Evolutionary conservation across 2,888 invertebrate species (phyloP).

Genomic region (Pterostichus madidus): DNA sequence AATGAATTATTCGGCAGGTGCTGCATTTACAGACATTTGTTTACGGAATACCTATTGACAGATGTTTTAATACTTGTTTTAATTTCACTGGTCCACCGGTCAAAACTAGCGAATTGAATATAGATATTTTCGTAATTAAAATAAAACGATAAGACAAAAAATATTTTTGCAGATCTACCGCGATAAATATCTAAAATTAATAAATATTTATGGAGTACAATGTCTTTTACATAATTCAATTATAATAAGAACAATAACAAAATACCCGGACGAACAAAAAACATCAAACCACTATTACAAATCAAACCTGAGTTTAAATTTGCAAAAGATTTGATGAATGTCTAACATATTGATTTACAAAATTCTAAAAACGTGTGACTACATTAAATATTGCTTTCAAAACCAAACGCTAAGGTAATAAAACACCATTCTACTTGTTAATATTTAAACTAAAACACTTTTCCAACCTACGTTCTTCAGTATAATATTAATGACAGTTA

Average conservation of each 20-base stretch:
- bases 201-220: not conserved
- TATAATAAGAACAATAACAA: not conserved
- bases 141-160: too few relatives aligned
- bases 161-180: too few relatives aligned
- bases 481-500: conserved; percentile 51
- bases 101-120: too few relatives aligned
- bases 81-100: too few relatives aligned
- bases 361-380: conserved; percentile 39
- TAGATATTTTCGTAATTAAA: too few relatives aligned
- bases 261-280: conserved; percentile 26
- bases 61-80: too few relatives aligned
- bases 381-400: conserved; percentile 53
- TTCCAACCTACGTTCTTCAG: conserved; percentile 53
- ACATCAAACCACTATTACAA: conserved; percentile 19
- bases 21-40: too few relatives aligned
- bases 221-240: not conserved
- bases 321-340: conserved; percentile 11
- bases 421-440: conserved; percentile 59
- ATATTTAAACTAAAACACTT: conserved; percentile 59
- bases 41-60: too few relatives aligned
- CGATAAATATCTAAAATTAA: too few relatives aligned
- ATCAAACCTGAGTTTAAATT: conserved; percentile 1
- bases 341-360: conserved; percentile 5
- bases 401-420: conserved; percentile 54
- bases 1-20: too few relatives aligned